phyloP scores from a whole-genome alignment of 2,888 invertebrate species.

The Glyphotaelius pellucidus region DNA sequence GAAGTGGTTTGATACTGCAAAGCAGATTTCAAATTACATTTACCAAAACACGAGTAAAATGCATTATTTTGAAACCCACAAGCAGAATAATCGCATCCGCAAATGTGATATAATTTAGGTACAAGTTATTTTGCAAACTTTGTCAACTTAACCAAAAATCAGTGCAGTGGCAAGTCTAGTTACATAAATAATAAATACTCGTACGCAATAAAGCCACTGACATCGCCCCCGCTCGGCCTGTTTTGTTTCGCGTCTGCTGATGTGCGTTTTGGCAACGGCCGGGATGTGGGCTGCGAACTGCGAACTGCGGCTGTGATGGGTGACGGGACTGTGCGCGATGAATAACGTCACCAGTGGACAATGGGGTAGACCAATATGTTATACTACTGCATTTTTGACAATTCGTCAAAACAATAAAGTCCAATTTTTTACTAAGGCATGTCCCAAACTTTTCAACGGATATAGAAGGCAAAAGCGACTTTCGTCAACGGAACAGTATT shows the following conservation, averaged over 20 bases:
- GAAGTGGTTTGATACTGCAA: not conserved
- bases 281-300: not conserved
- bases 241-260: not conserved
- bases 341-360: not conserved
- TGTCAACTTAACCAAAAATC: not conserved
- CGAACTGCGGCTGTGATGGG: not conserved
- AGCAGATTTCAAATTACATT: not conserved
- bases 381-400: not conserved
- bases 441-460: no score
- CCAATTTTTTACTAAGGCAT: no score
- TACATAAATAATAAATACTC: not conserved
- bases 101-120: not conserved
- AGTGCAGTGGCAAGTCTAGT: not conserved
- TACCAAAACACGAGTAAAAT: not conserved
- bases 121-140: not conserved
- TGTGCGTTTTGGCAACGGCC: not conserved
- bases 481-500: no score
- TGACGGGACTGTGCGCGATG: not conserved
- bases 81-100: not conserved
- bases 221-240: not conserved
- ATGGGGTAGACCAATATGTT: not conserved
- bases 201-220: not conserved
- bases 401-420: no score
- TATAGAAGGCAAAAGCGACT: no score
- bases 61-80: not conserved